phyloP scores from a whole-genome alignment of 2,888 invertebrate species.

The Craniophora ligustri region DNA sequence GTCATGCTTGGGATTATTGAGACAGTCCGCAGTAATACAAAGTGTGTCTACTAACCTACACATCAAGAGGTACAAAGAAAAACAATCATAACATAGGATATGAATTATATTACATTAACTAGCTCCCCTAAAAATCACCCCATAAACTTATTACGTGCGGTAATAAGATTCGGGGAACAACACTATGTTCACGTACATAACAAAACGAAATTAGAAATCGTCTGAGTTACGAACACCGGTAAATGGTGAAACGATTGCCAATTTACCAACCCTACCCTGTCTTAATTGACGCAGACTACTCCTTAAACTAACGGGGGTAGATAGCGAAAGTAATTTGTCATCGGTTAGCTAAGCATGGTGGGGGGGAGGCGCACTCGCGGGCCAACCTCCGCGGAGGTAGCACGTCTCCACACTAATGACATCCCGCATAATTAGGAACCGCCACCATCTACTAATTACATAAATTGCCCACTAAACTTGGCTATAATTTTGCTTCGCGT shows the following conservation, averaged over 20 bases:
- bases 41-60: conserved; percentile 2
- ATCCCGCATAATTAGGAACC: conserved; percentile 85
- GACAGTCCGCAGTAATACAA: too few species aligned
- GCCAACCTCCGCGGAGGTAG: conserved; percentile 69
- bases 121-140: conserved; percentile 65
- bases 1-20: too few species aligned
- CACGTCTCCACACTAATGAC: conserved; percentile 83
- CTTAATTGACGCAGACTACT: conserved; percentile 86
- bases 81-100: conserved; percentile 61
- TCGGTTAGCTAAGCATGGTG: conserved; percentile 84
- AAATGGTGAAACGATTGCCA: conserved; percentile 86
- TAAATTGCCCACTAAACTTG: conserved; percentile 85
- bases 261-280: conserved; percentile 85
- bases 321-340: conserved; percentile 86
- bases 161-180: conserved; percentile 54
- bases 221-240: conserved; percentile 77
- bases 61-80: conserved; percentile 44
- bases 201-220: conserved; percentile 78
- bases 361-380: conserved; percentile 58
- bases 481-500: conserved; percentile 78
- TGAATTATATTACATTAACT: conserved; percentile 63
- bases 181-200: conserved; percentile 54
- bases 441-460: conserved; percentile 86
- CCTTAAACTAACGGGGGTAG: conserved; percentile 81
- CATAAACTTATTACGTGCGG: conserved; percentile 65